Base-by-base conservation (phyloP, 2,888 invertebrate genomes). In the Brachyptera risi region DNA sequence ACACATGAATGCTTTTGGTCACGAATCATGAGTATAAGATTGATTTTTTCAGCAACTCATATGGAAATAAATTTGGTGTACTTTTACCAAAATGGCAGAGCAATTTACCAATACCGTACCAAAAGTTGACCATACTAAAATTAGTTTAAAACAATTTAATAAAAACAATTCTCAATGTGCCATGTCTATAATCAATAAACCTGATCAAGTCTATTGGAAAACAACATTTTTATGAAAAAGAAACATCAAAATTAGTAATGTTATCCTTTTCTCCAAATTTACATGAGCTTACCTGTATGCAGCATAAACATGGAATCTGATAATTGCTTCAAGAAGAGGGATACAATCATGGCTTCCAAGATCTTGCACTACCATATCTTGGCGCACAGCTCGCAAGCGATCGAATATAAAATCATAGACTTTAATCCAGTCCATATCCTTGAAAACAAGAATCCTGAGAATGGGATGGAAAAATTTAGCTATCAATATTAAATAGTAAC, bases 381-480 rank as follows among this genome's bases (percentile, higher is more conserved):
- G 91, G 37, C 90, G 76, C 3, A 92, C 80, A 0, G 90, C 83
- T 68, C 90, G 75, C 61, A 91, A 74, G 15, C 92, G 80, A 72
- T 92, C 90, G 70, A 85, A 83, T 56, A 91, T 77, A 74, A 88
- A 92, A 72, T 90, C 86, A 70, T 91, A 92, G 47, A 85, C 74
- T 1, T 79, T 70, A 56, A 75, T 68, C 75, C 81, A 83, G 13
- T 78, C 73, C n/a, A 75, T 67, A 59, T 78, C 74, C 1, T 69
- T 68, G 61, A 72, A 72, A 1, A 68, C 68, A 27, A 75, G 69
- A 47, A 79, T 71, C 59, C 80, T 80, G 67, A 60, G 74, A 71
- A 31, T n/a, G 5, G n/a, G n/a, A 2, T n/a, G 37, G 19, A 23
- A 27, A 1, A 17, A 13, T 21, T n/a, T 23, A 5, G 17, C 23